Base-by-base conservation (phyloP, 2,888 invertebrate species). In the Hydriomena furcata region DNA sequence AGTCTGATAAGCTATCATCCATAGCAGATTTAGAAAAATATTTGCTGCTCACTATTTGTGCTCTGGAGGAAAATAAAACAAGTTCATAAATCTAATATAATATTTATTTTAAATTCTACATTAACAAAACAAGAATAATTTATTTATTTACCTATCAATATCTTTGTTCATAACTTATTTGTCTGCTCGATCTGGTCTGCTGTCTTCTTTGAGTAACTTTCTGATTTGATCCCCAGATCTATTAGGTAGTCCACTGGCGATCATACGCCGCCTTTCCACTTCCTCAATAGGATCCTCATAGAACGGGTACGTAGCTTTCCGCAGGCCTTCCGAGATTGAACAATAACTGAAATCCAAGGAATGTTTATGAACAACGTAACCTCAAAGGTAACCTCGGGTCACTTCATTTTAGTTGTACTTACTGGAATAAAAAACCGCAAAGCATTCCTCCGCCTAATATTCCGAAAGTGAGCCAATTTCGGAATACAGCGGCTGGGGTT, bases 401-500 rank as follows among this genome's bases (percentile, higher is more conserved):
- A 7, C 6, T 0, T 7, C 21, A 31, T 42, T 12, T n/a, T 7
- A 4, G 7, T 4, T 24, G 56, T 36, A 82, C 90, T 82, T 82
- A 93, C 93, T 92, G 92, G 46, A 86, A 91, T 50, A 89, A 55
- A 8, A 71, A 58, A 56, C 91, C 92, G 48, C 62, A 70, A 31
- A 86, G 6, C 38, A 84, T 63, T 51, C 91, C 91, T 50, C 87
- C 35, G 24, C 77, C 75, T 54, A 94, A 30, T 5, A 89, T 52
- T 20, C 88, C 90, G 11, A 82, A 61, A 7, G 91, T 91, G 58
- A 92, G 82, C 50, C 84, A 80, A 75, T 94, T 93, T 56, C 93
- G 82, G 50, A 91, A 84, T 54, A 65, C 71, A 58, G 85, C 91
- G 37, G 93, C 92, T 32, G 94, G 94, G 31, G 94, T 94, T 62